Conservation (phyloP, 2,888 invertebrate genomes). For the Pristionchus entomophagus region DNA sequence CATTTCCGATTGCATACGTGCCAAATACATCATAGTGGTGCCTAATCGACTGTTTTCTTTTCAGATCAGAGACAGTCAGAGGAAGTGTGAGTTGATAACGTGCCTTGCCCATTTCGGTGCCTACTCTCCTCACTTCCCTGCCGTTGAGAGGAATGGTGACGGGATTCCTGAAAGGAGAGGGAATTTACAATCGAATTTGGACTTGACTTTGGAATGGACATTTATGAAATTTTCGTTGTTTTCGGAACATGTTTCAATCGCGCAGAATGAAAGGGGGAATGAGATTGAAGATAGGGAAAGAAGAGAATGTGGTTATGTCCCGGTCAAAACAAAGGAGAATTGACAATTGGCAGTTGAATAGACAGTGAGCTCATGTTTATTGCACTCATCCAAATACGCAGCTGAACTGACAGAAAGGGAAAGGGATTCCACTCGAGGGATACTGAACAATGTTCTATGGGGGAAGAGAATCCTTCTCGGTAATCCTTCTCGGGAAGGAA, state of each 20-base stretch:
- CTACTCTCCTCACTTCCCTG: too few species aligned
- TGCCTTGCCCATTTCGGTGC: slow-evolving; percentile 31
- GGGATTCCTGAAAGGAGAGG: too few species aligned
- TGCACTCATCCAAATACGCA: too few species aligned
- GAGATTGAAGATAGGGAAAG: neutral
- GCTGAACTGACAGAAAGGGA: neutral
- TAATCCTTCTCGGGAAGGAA: neutral
- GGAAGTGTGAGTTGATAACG: neutral
- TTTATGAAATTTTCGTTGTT: neutral
- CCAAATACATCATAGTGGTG: neutral
- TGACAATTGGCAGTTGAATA: neutral
- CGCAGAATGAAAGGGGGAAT: neutral
- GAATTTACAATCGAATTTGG: too few species aligned
- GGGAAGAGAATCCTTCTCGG: neutral
- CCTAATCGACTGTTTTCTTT: neutral
- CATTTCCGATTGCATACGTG: too few species aligned
- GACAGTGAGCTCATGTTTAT: too few species aligned
- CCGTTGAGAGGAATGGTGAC: too few species aligned
- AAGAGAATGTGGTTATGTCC: too few species aligned
- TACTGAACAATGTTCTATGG: neutral
- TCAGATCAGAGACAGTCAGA: neutral
- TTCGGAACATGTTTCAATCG: neutral
- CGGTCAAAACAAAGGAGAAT: neutral
- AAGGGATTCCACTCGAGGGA: neutral
- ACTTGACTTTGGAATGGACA: too few species aligned